Evolutionary conservation across 2,113 vertebrate genomes (phyloP).

Genomic region (Cynocephalus volans): DNA sequence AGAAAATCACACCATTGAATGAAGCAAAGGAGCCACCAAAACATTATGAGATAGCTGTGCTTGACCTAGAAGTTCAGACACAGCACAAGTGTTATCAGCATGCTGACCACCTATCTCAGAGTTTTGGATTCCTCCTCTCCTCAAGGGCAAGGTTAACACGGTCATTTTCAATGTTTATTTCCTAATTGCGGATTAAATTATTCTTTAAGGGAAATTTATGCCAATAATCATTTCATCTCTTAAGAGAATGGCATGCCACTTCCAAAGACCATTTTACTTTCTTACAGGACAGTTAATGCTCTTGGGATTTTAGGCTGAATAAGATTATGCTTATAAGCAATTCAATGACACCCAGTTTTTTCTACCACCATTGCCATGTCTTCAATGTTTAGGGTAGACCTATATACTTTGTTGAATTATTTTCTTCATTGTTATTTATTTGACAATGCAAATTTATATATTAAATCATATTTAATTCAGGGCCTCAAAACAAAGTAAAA

Average conservation of each 20-base stretch:
- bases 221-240: neutral
- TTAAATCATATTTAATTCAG: neutral
- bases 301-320: neutral
- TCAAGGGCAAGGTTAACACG: neutral
- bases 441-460: neutral
- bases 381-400: neutral
- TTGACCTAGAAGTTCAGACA: neutral
- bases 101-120: neutral
- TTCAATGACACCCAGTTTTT: neutral
- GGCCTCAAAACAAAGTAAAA: too few species aligned
- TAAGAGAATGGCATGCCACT: neutral
- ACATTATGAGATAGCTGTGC: neutral
- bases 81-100: neutral
- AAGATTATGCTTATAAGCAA: neutral
- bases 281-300: neutral
- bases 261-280: neutral
- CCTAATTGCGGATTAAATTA: neutral
- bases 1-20: neutral
- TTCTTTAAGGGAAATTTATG: slow-evolving; percentile 14
- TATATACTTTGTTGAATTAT: neutral
- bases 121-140: neutral
- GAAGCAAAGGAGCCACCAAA: neutral
- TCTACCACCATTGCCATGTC: neutral
- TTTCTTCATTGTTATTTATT: slow-evolving; percentile 19
- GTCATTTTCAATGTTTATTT: neutral